Base-by-base conservation (phyloP, 2,797 vertebrate genomes). In the Potorous gilbertii region DNA sequence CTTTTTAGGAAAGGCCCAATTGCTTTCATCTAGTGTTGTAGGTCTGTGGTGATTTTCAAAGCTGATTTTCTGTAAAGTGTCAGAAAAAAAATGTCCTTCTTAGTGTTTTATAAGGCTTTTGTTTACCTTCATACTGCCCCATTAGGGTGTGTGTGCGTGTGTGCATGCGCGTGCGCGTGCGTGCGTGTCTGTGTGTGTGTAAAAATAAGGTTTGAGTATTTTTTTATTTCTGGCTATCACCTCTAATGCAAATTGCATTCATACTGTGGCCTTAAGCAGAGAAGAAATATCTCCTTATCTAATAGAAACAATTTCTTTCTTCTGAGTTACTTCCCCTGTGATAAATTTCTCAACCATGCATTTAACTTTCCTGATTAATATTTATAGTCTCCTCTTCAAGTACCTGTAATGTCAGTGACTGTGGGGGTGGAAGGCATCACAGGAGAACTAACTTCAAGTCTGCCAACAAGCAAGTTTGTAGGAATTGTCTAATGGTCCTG, bases 91-190 rank as follows among this genome's bases (percentile, higher is more conserved):
- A 27, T 21, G 3, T 87, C 3, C 93, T 91, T 96, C 91, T 55
- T 96, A 95, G 95, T 87, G 95, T 96, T 97, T 98, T 97, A 97
- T 92, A 95, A 93, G 54, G 87, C 94, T 93, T 97, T 97, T 97
- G 96, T 97, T 97, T 97, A 97, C 96, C 96, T 97, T 97, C 93
- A 92, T 93, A 95, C 95, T 96, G 90, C 91, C 95, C 95, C 91
- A 93, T 96, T 97, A 93, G 55, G 59, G 95, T 56, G 87, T 94
- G 96, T 96, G 94, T 97, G 34, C n/a, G 34, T 74, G 62, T 40
- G 34, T 66, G 34, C n/a, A 34, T n/a, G 34, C n/a, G 62, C 18
- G 34, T 40, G 56, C 96, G 95, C 90, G 93, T 97, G 16, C 29
- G 56, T 57, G 56, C 29, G 14, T 59, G 16, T 56, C 5, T 56